Percentiles rank a stretch among this genome's conserved stretches.
Evolutionary conservation across 2,888 invertebrate species (phyloP).

Genomic region (Hydroisotoma schaefferi): DNA sequence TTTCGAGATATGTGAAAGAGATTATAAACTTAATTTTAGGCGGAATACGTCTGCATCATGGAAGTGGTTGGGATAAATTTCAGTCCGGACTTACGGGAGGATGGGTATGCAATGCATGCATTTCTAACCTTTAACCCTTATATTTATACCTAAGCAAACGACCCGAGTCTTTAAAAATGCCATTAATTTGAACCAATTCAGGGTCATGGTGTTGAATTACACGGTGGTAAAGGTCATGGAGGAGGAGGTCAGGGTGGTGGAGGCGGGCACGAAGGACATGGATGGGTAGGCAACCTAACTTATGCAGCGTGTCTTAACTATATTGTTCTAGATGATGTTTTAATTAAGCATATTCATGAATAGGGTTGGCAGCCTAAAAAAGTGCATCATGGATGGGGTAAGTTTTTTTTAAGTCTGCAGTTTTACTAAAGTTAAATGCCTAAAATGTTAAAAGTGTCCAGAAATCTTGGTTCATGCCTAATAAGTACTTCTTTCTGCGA

Average conservation of each 20-base stretch:
- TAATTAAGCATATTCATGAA: too few relatives aligned
- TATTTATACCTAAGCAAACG: too few relatives aligned
- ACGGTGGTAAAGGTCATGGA: conserved; percentile 9
- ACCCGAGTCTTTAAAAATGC: neutral
- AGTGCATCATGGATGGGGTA: conserved; percentile 22
- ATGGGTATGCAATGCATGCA: neutral
- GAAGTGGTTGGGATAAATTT: conserved; percentile 10
- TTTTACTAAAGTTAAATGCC: neutral
- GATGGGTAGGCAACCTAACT: neutral
- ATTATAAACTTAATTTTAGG: neutral
- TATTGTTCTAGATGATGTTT: too few relatives aligned
- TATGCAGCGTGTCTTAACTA: too few relatives aligned
- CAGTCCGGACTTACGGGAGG: conserved; percentile 6
- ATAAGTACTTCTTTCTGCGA: neutral
- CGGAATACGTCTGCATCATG: conserved; percentile 8
- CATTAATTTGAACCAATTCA: neutral
- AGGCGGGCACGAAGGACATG: neutral
- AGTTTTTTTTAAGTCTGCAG: conserved; percentile 27
- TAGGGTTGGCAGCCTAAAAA: conserved; percentile 7
- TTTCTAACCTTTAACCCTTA: neutral
- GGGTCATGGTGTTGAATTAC: conserved; percentile 6
- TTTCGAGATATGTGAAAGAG: neutral
- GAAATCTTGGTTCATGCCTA: neutral
- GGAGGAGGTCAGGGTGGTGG: conserved; percentile 6
- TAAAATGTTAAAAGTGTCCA: neutral